Evolutionary conservation across 35 echinoderm and acorn worm species (phyloP).

Genomic region (Heliocidaris tuberculata): DNA sequence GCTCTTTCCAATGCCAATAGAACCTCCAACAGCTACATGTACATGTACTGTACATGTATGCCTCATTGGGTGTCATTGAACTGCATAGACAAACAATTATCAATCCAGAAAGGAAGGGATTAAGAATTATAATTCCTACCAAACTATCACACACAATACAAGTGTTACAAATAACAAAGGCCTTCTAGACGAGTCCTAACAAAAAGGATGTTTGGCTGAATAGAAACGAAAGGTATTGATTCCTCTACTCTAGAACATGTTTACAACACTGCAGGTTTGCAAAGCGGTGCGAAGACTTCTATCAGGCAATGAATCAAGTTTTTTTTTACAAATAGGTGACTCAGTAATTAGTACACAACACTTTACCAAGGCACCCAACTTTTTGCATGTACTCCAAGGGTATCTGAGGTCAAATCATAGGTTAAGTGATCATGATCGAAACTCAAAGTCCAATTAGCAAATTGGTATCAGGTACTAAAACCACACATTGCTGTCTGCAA

Average conservation of each 20-base stretch:
- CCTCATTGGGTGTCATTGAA: background rate
- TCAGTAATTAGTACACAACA: background rate
- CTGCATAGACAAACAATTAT: background rate
- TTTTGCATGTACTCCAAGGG: background rate
- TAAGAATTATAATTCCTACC: background rate
- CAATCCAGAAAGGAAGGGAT: background rate
- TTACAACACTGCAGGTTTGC: background rate
- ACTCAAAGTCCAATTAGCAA: slow-evolving; percentile 4
- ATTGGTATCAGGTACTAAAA: background rate
- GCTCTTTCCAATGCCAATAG: too few species aligned
- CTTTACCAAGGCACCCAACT: background rate
- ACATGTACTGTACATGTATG: too few species aligned
- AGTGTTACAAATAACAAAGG: background rate
- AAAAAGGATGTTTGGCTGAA: background rate
- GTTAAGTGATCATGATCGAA: background rate
- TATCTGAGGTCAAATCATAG: background rate
- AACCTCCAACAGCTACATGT: too few species aligned
- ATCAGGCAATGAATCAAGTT: background rate
- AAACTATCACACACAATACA: background rate
- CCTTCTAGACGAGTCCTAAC: background rate
- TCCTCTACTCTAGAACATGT: background rate
- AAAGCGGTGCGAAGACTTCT: background rate
- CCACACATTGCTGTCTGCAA: background rate
- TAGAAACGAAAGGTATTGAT: background rate
- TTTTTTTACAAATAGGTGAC: background rate